Evolutionary conservation across 2,797 vertebrate genomes (phyloP), one percentile per base, ranked within the genome.

Genomic region (Oreochromis mossambicus): DNA sequence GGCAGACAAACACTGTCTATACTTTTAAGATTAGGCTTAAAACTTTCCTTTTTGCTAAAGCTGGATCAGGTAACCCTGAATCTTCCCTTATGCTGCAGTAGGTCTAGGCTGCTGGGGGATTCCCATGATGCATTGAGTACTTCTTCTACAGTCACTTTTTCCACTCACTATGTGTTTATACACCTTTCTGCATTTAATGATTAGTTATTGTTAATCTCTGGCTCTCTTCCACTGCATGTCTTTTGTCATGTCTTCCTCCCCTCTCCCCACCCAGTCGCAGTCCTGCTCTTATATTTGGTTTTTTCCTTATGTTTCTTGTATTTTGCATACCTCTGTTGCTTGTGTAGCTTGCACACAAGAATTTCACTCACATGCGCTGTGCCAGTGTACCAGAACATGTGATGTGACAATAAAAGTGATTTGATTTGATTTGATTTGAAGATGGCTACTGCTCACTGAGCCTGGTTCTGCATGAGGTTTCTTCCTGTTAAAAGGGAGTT

Each of bases 211-310:
- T 24, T 24, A 21, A 54, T 54, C 52, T 54, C 52, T 54, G 52
- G 52, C 12, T 54, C 52, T 24, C 21, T 54, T 54, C 6, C 52
- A 61, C 17, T 11, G 15, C 17, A 61, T 61, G 17, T 61, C 9
- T 34, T 61, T 34, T 61, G 29, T 61, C 56, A 32, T 61, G 29
- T 61, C 29, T 61, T 34, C 17, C 56, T 34, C 56, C 3, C 29
- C 15, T 61, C 0, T 61, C 29, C 3, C 9, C 56, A 61, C 56
- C 17, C 1, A 0, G 56, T 34, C 1, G 9, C 14, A 58, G 26
- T 58, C 55, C 55, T 58, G 55, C 55, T 58, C 55, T 58, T 32
- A 32, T 32, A 32, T 58, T 58, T 58, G 26, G 0, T 32, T 58
- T 58, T 58, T 58, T 1, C 5, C 55, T 58, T 32, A 17, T 32